Percentiles rank a stretch among this genome's conserved stretches.
phyloP scores from a whole-genome alignment of 2,888 invertebrate genomes.

The Acrobasis suavella region DNA sequence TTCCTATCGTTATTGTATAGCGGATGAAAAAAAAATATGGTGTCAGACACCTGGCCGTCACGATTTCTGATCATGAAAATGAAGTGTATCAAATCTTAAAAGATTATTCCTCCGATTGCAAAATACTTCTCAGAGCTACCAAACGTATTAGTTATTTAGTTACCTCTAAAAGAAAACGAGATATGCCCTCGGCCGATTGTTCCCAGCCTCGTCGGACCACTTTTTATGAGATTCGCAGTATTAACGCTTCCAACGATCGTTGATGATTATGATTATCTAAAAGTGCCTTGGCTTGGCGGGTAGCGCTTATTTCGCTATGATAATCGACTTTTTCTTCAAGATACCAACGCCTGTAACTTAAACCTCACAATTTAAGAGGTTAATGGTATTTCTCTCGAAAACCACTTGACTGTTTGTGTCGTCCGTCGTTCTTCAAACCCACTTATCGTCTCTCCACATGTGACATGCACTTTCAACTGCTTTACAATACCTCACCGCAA shows the following conservation, averaged over 20 bases:
- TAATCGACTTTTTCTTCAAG: constrained; percentile 27
- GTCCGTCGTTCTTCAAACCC: constrained; percentile 59
- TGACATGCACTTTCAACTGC: constrained; percentile 27
- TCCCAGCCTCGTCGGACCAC: constrained; percentile 45
- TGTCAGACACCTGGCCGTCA: constrained; percentile 38
- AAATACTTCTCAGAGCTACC: constrained; percentile 6
- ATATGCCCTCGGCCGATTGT: constrained; percentile 43
- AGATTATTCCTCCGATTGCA: constrained; percentile 13
- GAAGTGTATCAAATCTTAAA: constrained; percentile 17
- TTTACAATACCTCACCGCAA: constrained; percentile 32
- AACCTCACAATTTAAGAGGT: constrained; percentile 49
- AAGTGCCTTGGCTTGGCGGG: constrained; percentile 37
- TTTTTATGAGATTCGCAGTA: constrained; percentile 54
- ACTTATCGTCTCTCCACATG: constrained; percentile 36
- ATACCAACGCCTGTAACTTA: constrained; percentile 18
- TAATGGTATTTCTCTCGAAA: constrained; percentile 55
- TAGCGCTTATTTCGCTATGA: constrained; percentile 44
- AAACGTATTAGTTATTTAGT: neutral
- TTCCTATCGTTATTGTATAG: constrained; percentile 46
- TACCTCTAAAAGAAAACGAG: constrained; percentile 10
- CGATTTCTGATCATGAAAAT: constrained; percentile 16
- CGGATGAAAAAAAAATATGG: constrained; percentile 38
- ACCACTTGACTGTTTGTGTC: constrained; percentile 45
- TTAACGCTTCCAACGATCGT: constrained; percentile 48
- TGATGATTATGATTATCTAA: constrained; percentile 49